These are phyloP conservation scores for Lordiphosa fenestrarum DNA, from an alignment of 2,888 invertebrate genomes.

Conservation along the genomic window DNA sequence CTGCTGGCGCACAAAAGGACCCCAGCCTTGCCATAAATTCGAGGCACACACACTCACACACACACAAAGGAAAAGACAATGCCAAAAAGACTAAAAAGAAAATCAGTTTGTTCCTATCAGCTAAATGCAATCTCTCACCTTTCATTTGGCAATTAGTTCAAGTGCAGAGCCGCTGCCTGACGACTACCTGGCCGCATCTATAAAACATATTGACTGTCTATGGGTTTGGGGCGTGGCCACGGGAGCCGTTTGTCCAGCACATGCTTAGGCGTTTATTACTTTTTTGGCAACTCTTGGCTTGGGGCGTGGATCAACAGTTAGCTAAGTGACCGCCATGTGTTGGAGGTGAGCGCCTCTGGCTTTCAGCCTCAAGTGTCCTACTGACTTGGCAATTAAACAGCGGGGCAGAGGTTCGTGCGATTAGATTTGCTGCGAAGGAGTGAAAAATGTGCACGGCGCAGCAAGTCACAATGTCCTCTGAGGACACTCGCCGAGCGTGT, in stretches of 20 bases:
- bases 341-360: constrained; percentile 24
- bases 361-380: constrained; percentile 40
- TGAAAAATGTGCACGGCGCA: constrained; percentile 52
- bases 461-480: constrained; percentile 30
- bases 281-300: constrained; percentile 6
- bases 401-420: constrained; percentile 39
- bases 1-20: constrained; percentile 43
- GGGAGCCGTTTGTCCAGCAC: constrained; percentile 65
- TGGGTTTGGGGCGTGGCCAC: constrained; percentile 43
- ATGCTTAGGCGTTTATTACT: constrained; percentile 37
- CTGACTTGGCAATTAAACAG: constrained; percentile 53
- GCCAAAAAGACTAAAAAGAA: constrained; percentile 11
- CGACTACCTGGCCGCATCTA: constrained; percentile 52
- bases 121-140: constrained; percentile 70
- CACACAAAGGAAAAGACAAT: constrained; percentile 39
- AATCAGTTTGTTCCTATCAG: constrained; percentile 59
- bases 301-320: constrained; percentile 37
- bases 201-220: constrained; percentile 55
- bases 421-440: constrained; percentile 64
- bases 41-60: constrained; percentile 35
- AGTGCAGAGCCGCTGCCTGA: constrained; percentile 51
- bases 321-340: constrained; percentile 40
- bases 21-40: constrained; percentile 54
- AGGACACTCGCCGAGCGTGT: constrained; percentile 38
- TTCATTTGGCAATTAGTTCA: constrained; percentile 73